Conservation (phyloP, 2,113 vertebrate genomes). For the Symphodus melops region DNA sequence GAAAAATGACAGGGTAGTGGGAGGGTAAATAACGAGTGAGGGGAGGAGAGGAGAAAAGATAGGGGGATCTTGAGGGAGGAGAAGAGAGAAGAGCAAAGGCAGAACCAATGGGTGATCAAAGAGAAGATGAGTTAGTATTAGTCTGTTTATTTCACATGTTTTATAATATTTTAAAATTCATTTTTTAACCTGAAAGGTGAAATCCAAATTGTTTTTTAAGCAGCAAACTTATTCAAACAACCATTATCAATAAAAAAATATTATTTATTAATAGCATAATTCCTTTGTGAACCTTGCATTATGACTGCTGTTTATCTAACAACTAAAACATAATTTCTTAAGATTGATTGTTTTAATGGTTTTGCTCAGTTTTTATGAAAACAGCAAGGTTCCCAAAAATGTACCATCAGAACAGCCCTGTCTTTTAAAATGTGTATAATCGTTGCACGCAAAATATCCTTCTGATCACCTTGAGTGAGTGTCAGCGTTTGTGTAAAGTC, state of each 20-base stretch:
- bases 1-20: slow-evolving; percentile 46
- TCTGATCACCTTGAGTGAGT: slow-evolving; percentile 7
- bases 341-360: neutral
- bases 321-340: too few relatives aligned
- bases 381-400: neutral
- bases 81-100: slow-evolving; percentile 18
- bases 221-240: neutral
- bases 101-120: slow-evolving; percentile 5
- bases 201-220: too few relatives aligned
- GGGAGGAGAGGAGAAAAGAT: slow-evolving; percentile 10
- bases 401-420: too few relatives aligned
- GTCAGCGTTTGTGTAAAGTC: slow-evolving; percentile 7
- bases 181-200: too few relatives aligned
- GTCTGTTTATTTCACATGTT: neutral
- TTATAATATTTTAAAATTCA: too few relatives aligned
- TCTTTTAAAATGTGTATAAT: neutral
- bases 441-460: neutral
- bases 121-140: slow-evolving; percentile 2
- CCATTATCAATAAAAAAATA: neutral
- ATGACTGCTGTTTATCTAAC: too few relatives aligned
- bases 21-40: slow-evolving; percentile 48
- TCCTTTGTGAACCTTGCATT: neutral
- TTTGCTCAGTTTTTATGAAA: slow-evolving; percentile 14
- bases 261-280: neutral
- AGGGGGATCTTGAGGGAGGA: slow-evolving; percentile 10